Base-by-base conservation (phyloP, 2,113 vertebrate genomes). In the Smithornis capensis region DNA sequence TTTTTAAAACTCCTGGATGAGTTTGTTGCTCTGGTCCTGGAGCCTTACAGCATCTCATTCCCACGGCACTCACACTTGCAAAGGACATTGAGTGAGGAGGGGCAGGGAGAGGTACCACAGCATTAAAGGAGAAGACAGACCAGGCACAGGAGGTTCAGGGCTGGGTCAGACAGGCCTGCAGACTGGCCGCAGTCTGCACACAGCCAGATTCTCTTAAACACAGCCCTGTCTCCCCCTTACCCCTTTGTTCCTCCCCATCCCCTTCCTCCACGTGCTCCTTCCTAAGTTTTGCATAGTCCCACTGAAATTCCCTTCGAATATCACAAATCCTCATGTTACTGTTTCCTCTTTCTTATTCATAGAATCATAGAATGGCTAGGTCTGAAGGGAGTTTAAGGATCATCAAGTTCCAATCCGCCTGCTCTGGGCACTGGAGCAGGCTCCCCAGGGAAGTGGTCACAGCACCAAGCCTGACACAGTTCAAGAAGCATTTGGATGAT, bases 81-180 rank as follows among this genome's bases (percentile, higher is more conserved):
- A 15, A 22, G 19, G 14, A 47, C 27, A 27, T 10, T 0, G 2
- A 52, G 12, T 14, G 7, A 35, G 28, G 16, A 28, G 40, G 7
- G 2, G 1, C 7, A 25, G 24, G 35, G n/a, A 63, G n/a, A 59
- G 11, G 14, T 37, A 21, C 3, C 14, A 6, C 25, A 52, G 49
- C 12, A 47, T 4, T 42, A 33, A 31, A 74, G 31, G 47, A 82
- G 21, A 44, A 69, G 29, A 16, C 5, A 37, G 9, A 15, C 1
- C 33, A 42, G 25, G 3, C 16, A 4, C 0, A 4, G 11, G n/a
- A 68, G 47, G 13, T 2, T 3, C 31, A n/a, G 29, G 19, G 7
- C 19, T 42, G 18, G 14, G 23, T 21, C 42, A 44, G 42, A 33
- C 4, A 35, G 33, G 15, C 1, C 2, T 50, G 28, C 8, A 44